These are phyloP conservation scores for Eurystomus gularis DNA, from an alignment of 2,113 vertebrate genomes.

Conservation along the genomic window DNA sequence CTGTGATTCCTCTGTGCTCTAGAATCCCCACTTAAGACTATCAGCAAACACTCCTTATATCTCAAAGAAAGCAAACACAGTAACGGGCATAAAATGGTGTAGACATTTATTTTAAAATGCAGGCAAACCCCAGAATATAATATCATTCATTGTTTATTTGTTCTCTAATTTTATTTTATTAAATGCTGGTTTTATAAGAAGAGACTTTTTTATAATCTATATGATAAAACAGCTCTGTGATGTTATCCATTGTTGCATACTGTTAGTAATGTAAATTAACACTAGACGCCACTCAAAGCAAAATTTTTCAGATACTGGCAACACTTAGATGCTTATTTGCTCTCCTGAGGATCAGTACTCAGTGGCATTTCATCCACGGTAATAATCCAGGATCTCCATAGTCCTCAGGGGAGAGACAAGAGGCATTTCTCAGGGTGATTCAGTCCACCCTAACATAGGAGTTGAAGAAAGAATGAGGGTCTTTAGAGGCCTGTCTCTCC, in stretches of 20 bases:
- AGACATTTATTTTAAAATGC: not conserved
- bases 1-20: not conserved
- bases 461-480: not conserved
- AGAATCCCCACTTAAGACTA: not conserved
- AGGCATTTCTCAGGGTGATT: not conserved
- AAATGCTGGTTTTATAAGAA: not conserved
- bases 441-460: not conserved
- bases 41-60: not conserved
- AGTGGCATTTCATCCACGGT: not conserved
- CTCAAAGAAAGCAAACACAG: not conserved
- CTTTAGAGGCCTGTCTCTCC: not conserved
- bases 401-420: not conserved
- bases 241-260: not conserved
- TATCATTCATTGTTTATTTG: not conserved
- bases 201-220: not conserved
- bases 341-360: not conserved
- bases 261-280: not conserved
- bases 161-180: not conserved
- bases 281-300: not conserved
- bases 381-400: not conserved
- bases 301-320: not conserved
- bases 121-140: not conserved
- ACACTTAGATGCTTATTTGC: not conserved
- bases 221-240: not conserved
- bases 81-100: not conserved